phyloP scores from a whole-genome alignment of 1,140 invertebrate species.

The Trichogramma pretiosum region DNA sequence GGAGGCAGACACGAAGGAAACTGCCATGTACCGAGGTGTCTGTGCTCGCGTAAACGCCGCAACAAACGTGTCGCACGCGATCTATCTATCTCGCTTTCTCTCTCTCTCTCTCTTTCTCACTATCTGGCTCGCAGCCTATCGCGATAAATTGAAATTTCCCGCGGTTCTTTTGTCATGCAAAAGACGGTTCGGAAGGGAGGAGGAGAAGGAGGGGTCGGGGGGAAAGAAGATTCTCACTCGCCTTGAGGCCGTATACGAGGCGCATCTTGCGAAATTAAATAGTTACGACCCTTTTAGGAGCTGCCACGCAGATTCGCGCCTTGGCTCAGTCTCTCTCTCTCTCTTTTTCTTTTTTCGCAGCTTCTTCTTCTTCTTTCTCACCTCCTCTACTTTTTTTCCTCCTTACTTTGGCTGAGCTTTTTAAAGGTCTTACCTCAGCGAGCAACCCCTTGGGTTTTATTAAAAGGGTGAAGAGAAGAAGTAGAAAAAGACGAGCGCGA shows the following conservation, averaged over 20 bases:
- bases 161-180: constrained; percentile 41
- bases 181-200: constrained; percentile 23
- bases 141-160: constrained; percentile 36
- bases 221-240: no score
- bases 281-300: constrained; percentile 33
- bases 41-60: no score
- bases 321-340: constrained; percentile 10
- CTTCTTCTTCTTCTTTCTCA: neutral
- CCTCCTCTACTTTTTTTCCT: neutral
- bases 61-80: neutral
- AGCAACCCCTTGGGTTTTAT: constrained; percentile 34
- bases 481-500: no score
- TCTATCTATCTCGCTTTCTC: neutral
- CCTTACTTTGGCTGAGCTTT: constrained; percentile 27
- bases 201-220: constrained; percentile 19
- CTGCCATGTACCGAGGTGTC: no score
- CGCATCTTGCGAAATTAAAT: constrained; percentile 37
- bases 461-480: constrained; percentile 41
- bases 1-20: no score
- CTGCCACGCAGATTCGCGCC: constrained; percentile 15
- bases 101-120: neutral
- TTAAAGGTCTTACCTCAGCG: constrained; percentile 27
- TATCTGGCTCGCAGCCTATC: neutral
- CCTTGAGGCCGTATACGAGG: no score
- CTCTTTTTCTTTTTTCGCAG: constrained; percentile 10